Conservation (phyloP, 2,888 invertebrate species). For the Dynastes grantii region DNA sequence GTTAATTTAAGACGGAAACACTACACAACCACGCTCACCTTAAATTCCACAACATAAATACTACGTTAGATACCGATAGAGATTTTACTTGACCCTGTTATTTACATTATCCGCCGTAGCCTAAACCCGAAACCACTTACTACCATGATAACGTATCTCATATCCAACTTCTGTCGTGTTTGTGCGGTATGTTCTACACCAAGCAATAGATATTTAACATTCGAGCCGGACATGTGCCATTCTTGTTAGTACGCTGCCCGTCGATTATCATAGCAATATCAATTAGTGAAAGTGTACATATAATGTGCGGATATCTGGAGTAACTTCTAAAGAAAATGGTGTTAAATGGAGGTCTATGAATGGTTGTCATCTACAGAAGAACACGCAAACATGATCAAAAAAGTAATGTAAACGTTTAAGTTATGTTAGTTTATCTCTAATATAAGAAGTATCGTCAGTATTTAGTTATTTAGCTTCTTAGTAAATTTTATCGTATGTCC, state of each 20-base stretch:
- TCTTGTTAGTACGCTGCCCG: neutral
- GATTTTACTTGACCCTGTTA: conserved; percentile 23
- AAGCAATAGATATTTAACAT: conserved; percentile 28
- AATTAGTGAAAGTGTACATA: conserved; percentile 3
- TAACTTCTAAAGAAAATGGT: neutral
- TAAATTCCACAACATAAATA: too few species aligned
- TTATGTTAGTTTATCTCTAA: neutral
- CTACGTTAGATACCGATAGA: neutral
- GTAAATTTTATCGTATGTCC: too few species aligned
- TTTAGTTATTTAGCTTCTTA: too few species aligned
- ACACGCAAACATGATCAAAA: neutral
- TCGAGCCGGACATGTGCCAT: conserved; percentile 12
- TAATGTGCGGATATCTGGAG: neutral
- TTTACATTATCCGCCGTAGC: conserved; percentile 1
- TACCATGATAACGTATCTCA: conserved; percentile 27
- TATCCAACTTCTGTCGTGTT: conserved; percentile 35
- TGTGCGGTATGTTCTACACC: conserved; percentile 1
- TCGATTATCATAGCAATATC: conserved; percentile 8
- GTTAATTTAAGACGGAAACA: too few species aligned
- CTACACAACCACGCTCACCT: too few species aligned
- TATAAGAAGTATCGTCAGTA: neutral
- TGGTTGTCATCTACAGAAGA: neutral
- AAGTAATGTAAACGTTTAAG: neutral
- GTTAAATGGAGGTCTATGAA: neutral
- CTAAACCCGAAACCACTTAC: conserved; percentile 31